Evolutionary conservation across 2,888 invertebrate species (phyloP).

Genomic region (Ormyrus rosae): DNA sequence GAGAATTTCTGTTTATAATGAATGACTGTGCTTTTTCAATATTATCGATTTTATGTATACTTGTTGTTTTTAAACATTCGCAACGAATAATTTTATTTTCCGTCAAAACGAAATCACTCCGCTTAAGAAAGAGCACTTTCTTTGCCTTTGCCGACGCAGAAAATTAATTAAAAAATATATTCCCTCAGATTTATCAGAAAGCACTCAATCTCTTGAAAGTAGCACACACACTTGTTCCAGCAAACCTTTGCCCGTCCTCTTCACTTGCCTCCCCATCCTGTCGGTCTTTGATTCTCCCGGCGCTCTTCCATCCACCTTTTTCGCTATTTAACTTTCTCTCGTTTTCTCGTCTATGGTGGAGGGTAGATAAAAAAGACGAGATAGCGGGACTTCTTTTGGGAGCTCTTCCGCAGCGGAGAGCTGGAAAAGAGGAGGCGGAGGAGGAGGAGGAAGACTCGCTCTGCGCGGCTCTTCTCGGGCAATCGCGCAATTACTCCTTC

Average conservation of each 20-base stretch:
- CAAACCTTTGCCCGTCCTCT: background rate
- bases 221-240: background rate
- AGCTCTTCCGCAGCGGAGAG: background rate
- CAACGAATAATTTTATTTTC: too few species aligned
- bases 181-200: too few species aligned
- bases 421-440: slow-evolving; percentile 17
- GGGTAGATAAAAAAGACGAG: slow-evolving; percentile 30
- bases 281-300: background rate
- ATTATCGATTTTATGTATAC: too few species aligned
- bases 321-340: slow-evolving; percentile 40
- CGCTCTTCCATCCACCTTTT: background rate
- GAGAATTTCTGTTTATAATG: too few species aligned
- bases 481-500: slow-evolving; percentile 62
- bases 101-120: too few species aligned
- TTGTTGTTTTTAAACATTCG: too few species aligned
- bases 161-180: too few species aligned
- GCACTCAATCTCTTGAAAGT: background rate
- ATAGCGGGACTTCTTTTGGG: slow-evolving; percentile 35
- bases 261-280: background rate
- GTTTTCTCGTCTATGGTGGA: background rate
- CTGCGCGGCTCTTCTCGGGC: slow-evolving; percentile 47
- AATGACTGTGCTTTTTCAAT: too few species aligned
- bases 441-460: slow-evolving; percentile 1
- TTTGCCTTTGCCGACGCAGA: too few species aligned
- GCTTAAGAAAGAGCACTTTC: too few species aligned